Conservation (phyloP, 2,113 vertebrate genomes). For the Nerophis lumbriciformis region DNA sequence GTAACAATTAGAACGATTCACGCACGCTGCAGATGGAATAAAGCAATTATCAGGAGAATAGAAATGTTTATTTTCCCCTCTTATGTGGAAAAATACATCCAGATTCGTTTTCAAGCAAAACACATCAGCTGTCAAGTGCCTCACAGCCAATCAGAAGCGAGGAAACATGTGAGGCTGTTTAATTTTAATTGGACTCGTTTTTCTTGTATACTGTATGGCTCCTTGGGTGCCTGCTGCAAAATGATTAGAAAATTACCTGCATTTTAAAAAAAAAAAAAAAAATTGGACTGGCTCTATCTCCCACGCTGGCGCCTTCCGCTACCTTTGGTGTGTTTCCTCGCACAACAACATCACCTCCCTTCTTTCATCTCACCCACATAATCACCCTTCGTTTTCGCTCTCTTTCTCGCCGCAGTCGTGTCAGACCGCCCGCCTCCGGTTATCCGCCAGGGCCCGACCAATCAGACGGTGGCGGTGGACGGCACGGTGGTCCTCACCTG, state of each 20-base stretch:
- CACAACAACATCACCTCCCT: slow-evolving; percentile 20
- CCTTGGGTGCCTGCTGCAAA: slow-evolving; percentile 75
- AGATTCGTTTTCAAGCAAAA: background rate
- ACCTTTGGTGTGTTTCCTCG: slow-evolving; percentile 35
- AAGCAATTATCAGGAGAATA: slow-evolving; percentile 5
- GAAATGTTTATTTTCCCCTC: slow-evolving; percentile 8
- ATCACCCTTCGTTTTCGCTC: background rate
- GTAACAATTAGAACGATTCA: slow-evolving; percentile 34
- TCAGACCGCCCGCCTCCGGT: slow-evolving; percentile 94
- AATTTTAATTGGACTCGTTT: slow-evolving; percentile 77
- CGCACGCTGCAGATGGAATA: slow-evolving; percentile 14
- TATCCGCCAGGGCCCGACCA: slow-evolving; percentile 90
- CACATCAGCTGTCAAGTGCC: background rate
- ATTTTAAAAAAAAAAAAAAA: too few species aligned
- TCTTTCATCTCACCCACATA: slow-evolving; percentile 9
- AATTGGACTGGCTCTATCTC: background rate
- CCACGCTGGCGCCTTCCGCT: slow-evolving; percentile 20
- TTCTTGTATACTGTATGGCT: slow-evolving; percentile 74
- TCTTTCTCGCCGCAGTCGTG: slow-evolving; percentile 75
- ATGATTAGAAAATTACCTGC: slow-evolving; percentile 86
- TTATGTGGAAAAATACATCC: background rate
- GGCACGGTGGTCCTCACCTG: slow-evolving; percentile 87
- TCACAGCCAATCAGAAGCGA: background rate
- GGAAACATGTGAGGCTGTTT: slow-evolving; percentile 38
- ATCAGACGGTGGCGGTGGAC: slow-evolving; percentile 94